phyloP scores from a whole-genome alignment of 2,888 invertebrate genomes.

The Thalpophila matura region DNA sequence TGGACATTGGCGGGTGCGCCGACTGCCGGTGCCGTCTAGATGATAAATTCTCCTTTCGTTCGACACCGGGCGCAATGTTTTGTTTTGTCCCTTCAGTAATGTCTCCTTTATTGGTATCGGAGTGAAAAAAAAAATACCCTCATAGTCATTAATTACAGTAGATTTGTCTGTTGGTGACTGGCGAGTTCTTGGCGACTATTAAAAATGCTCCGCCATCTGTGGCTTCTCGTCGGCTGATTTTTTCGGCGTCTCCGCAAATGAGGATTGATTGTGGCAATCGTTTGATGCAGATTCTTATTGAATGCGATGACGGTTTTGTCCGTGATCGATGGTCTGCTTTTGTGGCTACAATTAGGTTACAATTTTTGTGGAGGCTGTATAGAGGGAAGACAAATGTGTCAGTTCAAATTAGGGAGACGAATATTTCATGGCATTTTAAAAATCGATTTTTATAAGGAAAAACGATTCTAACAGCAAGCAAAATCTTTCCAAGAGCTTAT shows the following conservation, averaged over 20 bases:
- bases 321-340: constrained; percentile 79
- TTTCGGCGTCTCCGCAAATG: constrained; percentile 76
- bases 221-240: constrained; percentile 72
- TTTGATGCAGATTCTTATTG: constrained; percentile 86
- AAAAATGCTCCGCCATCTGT: constrained; percentile 83
- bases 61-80: constrained; percentile 86
- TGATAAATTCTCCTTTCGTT: constrained; percentile 91
- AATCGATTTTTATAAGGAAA: constrained; percentile 4
- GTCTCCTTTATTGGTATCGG: constrained; percentile 85
- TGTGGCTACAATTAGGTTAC: constrained; percentile 64
- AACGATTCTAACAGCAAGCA: neutral
- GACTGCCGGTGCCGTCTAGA: constrained; percentile 88
- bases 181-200: constrained; percentile 85
- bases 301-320: constrained; percentile 75
- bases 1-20: constrained; percentile 89
- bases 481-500: neutral
- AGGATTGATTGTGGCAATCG: constrained; percentile 89
- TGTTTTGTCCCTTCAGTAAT: constrained; percentile 87
- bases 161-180: constrained; percentile 88
- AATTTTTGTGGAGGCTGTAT: constrained; percentile 49
- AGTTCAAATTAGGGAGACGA: constrained; percentile 20
- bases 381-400: constrained; percentile 44
- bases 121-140: constrained; percentile 81
- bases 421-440: constrained; percentile 12
- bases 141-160: constrained; percentile 88